Conservation (phyloP, 2,113 vertebrate genomes). For the Pitta sordida region DNA sequence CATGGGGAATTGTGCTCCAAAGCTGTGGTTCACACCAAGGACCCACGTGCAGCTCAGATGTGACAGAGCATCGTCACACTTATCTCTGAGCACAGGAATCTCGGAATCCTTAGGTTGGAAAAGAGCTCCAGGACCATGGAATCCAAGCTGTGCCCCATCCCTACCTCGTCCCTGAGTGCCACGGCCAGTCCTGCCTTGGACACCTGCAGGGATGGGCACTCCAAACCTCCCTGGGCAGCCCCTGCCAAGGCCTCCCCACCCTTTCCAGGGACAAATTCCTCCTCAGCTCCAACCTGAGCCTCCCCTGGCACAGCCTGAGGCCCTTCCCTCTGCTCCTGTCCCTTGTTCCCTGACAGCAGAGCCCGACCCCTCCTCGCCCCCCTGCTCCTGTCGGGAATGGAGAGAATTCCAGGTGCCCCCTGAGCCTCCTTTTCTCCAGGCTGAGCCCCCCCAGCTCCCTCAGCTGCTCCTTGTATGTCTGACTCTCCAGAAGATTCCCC, state of each 20-base stretch:
- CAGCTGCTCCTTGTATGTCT: background rate
- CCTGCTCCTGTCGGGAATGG: background rate
- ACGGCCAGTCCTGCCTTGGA: background rate
- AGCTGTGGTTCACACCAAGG: background rate
- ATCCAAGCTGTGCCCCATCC: background rate
- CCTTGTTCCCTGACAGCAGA: background rate
- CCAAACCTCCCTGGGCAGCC: background rate
- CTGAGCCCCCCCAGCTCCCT: background rate
- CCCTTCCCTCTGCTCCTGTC: background rate
- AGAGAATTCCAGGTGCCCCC: background rate
- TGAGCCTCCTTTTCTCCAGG: background rate
- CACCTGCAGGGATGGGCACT: background rate
- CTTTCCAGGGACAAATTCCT: background rate
- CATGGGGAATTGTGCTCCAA: accelerated
- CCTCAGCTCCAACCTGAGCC: background rate
- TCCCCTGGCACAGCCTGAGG: background rate
- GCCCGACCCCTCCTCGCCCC: background rate
- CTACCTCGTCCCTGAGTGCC: background rate
- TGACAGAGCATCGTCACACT: background rate
- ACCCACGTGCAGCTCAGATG: background rate
- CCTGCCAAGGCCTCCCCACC: background rate
- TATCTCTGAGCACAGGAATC: background rate
- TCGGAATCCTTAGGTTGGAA: accelerated
- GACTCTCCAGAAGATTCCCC: background rate
- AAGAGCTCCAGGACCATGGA: background rate